Evolutionary conservation across 1,140 invertebrate genomes (phyloP).

Genomic region (Vanessa atalanta): DNA sequence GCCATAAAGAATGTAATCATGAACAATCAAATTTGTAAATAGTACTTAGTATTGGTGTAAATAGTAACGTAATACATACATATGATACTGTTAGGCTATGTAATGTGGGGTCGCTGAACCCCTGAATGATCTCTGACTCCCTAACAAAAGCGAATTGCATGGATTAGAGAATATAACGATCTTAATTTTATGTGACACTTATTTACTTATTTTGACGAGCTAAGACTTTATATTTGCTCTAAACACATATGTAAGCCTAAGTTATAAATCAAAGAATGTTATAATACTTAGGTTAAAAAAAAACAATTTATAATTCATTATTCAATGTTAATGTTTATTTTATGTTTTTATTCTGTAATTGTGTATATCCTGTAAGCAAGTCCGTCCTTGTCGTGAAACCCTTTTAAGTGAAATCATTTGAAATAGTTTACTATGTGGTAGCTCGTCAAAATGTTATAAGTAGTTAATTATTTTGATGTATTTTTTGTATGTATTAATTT

Average conservation of each 20-base stretch:
- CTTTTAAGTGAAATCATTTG: not conserved
- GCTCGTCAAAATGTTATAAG: slow-evolving; percentile 7
- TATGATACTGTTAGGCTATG: not conserved
- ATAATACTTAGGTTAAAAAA: no score
- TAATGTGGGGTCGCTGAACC: not conserved
- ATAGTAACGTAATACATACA: slow-evolving; percentile 18
- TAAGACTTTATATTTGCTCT: not conserved
- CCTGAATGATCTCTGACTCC: slow-evolving; percentile 18
- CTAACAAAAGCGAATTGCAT: slow-evolving; percentile 6
- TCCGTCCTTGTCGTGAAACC: slow-evolving; percentile 13
- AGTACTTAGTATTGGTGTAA: slow-evolving; percentile 22
- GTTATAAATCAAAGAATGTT: no score
- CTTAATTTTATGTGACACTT: slow-evolving; percentile 3
- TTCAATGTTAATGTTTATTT: no score
- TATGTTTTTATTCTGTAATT: not conserved
- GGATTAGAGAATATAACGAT: not conserved
- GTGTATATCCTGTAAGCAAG: not conserved
- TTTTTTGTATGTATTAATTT: not conserved
- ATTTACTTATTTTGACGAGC: slow-evolving; percentile 4
- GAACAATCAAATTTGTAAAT: slow-evolving; percentile 31
- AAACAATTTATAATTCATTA: no score
- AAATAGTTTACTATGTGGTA: not conserved
- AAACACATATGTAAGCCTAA: no score
- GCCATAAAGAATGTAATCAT: slow-evolving; percentile 18
- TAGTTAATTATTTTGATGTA: not conserved